A percentile compares a stretch with the other conserved stretches of the same genome.
phyloP scores from a whole-genome alignment of 2,797 vertebrate genomes.

The Staurois parvus region DNA sequence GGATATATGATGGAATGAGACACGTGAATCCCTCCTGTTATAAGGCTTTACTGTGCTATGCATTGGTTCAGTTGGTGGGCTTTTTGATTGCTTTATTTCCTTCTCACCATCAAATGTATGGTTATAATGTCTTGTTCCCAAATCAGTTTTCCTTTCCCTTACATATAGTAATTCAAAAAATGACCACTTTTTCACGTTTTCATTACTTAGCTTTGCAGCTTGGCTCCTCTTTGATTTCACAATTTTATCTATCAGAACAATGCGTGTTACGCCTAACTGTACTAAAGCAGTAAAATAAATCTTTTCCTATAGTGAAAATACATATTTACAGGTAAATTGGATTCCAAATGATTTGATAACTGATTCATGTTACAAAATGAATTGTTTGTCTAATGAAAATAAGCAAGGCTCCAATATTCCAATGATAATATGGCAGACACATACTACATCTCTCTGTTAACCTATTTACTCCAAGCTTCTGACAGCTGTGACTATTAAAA shows the following conservation, averaged over 20 bases:
- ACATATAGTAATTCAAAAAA: no score
- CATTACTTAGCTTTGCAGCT: no score
- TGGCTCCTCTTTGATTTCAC: no score
- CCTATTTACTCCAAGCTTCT: conserved; percentile 27
- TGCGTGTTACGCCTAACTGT: neutral
- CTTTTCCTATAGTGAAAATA: conserved; percentile 7
- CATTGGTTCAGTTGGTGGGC: no score
- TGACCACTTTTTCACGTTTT: no score
- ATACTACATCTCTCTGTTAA: conserved; percentile 20
- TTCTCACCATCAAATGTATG: no score
- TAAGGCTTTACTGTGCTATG: no score
- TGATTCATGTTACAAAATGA: conserved; percentile 38
- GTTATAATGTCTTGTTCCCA: no score
- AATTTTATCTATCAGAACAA: neutral
- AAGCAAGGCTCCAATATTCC: conserved; percentile 10
- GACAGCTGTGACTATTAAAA: conserved; percentile 44
- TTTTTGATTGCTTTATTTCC: no score
- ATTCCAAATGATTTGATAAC: conserved; percentile 31
- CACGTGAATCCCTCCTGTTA: no score
- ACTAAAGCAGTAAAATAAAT: conserved; percentile 13
- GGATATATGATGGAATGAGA: no score
- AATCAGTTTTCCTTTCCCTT: no score
- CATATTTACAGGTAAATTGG: conserved; percentile 33
- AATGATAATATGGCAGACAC: conserved; percentile 11
- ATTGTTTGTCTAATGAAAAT: conserved; percentile 32